Base-by-base conservation (phyloP, 2,888 invertebrate species). In the Sinohyriopsis cumingii region DNA sequence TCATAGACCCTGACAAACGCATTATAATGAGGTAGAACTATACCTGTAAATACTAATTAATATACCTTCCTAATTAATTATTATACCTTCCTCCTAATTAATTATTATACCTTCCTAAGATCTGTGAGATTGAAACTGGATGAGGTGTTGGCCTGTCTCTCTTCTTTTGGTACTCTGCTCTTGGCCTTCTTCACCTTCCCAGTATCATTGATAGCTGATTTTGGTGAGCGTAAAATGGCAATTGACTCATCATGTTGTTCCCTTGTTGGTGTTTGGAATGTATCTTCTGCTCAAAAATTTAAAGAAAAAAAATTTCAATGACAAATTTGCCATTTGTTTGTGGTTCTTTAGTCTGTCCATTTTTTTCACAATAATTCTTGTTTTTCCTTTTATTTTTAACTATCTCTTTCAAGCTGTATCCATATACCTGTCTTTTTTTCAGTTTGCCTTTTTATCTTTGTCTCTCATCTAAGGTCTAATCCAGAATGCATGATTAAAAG, bases 121-220 rank as follows among this genome's bases (percentile, higher is more conserved):
- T 86, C 86, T 64, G 77, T 80, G 56, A 87, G 73, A 71, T 78
- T 84, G 54, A 82, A 70, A 59, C 78, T 73, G 18, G 57, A 60
- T 28, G 79, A 76, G 15, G 79, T 72, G 54, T 75, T 82, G 24
- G 78, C 73, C 45, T 75, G 72, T 19, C 71, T 72, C 33, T 77
- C 71, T 55, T 78, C 79, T 65, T 59, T 68, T 1, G 75, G 68
- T n/a, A 80, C 76, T 62, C 80, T 56, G 59, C 76, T 73, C 71
- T 80, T 84, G 15, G 84, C 82, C 67, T 82, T 84, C 71, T 84
- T 84, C 12, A 86, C 81, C 68, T 86, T 87, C 56, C 75, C 79
- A 9, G 87, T 87, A 68, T 86, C 87, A 80, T 87, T 87, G 65
- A 86, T 86, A 19, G 87, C 87, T 45, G 85, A 82, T 55, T 76